A percentile compares a stretch with the other conserved stretches of the same genome.
Conservation (phyloP, 1,140 invertebrate genomes). For the Ostrea denselamellosa region DNA sequence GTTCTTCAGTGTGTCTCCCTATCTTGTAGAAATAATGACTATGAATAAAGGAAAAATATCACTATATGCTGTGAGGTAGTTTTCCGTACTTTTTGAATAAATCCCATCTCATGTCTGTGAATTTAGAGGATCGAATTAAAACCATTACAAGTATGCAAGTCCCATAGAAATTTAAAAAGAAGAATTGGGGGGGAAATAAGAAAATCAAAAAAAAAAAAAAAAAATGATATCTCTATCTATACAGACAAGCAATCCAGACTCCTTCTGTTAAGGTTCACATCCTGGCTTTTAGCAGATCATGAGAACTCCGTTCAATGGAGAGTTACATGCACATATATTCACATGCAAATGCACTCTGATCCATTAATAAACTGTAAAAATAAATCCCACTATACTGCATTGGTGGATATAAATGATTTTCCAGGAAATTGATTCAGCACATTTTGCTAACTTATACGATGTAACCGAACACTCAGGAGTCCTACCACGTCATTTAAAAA, state of each 20-base stretch:
- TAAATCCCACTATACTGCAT: neutral
- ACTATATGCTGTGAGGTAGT: too few relatives aligned
- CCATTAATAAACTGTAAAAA: neutral
- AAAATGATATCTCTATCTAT: neutral
- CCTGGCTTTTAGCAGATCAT: neutral
- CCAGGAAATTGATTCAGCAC: neutral
- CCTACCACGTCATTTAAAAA: neutral
- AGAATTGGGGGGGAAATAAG: neutral
- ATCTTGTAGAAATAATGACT: too few relatives aligned
- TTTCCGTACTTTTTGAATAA: too few relatives aligned
- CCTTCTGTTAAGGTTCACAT: neutral
- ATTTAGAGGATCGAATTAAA: too few relatives aligned
- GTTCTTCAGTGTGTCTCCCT: too few relatives aligned
- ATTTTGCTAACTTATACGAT: neutral
- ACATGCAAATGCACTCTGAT: conserved; percentile 8
- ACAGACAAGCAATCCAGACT: neutral
- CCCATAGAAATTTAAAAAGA: too few relatives aligned
- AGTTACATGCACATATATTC: neutral
- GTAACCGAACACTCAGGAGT: neutral
- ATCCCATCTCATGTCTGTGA: too few relatives aligned
- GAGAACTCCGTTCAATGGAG: neutral
- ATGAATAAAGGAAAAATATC: too few relatives aligned
- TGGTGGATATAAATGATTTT: neutral
- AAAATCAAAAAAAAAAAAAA: neutral
- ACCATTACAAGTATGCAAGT: too few relatives aligned